phyloP scores from a whole-genome alignment of 2,888 invertebrate genomes.

The Hetaerina titia region DNA sequence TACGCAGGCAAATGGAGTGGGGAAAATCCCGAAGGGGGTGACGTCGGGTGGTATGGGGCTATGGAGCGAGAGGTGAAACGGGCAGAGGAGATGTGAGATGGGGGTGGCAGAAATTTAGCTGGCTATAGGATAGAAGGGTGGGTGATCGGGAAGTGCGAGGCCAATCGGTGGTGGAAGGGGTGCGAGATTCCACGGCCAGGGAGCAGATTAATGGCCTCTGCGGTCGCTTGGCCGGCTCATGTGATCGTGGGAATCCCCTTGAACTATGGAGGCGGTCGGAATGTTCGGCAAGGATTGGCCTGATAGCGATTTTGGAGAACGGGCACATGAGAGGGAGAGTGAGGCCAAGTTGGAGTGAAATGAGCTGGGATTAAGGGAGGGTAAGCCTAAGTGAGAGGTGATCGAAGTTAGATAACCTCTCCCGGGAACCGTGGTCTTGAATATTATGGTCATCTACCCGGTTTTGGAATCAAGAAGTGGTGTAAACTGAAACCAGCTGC shows the following conservation, averaged over 20 bases:
- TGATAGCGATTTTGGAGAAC: not conserved
- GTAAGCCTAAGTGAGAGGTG: not conserved
- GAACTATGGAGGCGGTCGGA: not conserved
- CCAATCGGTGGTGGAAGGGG: conserved; percentile 29
- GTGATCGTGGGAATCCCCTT: conserved; percentile 49
- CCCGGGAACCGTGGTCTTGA: too few relatives aligned
- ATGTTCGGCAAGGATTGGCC: not conserved
- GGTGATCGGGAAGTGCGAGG: conserved; percentile 30
- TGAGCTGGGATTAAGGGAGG: not conserved
- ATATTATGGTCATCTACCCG: not conserved
- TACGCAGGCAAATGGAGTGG: not conserved
- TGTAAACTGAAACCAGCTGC: not conserved
- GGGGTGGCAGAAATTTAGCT: not conserved
- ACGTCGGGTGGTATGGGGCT: not conserved
- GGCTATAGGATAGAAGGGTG: not conserved
- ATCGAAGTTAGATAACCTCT: too few relatives aligned
- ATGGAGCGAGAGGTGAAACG: not conserved
- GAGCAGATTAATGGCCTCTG: not conserved
- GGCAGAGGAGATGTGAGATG: not conserved
- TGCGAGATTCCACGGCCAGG: not conserved
- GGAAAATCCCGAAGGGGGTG: not conserved
- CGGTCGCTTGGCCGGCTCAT: conserved; percentile 10
- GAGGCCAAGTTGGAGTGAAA: not conserved
- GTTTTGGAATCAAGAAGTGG: not conserved
- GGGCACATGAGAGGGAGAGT: not conserved